Conservation (phyloP, 2,888 invertebrate species). For the Eupithecia tripunctaria region DNA sequence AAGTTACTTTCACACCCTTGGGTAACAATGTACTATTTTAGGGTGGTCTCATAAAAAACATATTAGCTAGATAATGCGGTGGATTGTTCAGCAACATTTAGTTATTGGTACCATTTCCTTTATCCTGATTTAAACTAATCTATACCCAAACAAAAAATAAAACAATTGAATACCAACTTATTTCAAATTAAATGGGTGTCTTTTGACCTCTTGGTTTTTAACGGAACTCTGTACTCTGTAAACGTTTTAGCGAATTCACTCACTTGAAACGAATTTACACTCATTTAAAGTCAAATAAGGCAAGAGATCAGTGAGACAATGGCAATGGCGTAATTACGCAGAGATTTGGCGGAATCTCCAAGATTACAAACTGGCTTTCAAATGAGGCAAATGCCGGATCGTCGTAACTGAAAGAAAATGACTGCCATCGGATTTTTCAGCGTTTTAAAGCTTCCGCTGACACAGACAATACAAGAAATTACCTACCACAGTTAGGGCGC, state of each 20-base stretch:
- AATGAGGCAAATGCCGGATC: neutral
- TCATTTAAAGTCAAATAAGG: conserved; percentile 7
- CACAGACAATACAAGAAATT: neutral
- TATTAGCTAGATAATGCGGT: too few relatives aligned
- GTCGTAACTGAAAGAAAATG: neutral
- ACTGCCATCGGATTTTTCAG: conserved; percentile 11
- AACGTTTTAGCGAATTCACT: neutral
- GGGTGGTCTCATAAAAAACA: too few relatives aligned
- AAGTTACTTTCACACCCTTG: too few relatives aligned
- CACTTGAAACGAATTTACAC: conserved; percentile 5
- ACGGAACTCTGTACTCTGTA: neutral
- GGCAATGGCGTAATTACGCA: conserved; percentile 30
- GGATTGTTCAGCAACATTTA: too few relatives aligned
- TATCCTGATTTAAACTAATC: too few relatives aligned
- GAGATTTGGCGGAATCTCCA: conserved; percentile 36
- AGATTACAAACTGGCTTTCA: conserved; percentile 10
- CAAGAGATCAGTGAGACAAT: conserved; percentile 6
- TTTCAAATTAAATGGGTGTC: too few relatives aligned
- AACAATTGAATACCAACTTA: too few relatives aligned
- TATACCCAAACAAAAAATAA: too few relatives aligned
- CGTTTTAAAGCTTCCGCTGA: neutral
- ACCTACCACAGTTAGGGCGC: too few relatives aligned
- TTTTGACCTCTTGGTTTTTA: neutral
- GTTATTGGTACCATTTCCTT: too few relatives aligned
- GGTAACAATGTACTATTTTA: too few relatives aligned